These are phyloP conservation scores for Eupelmus urozonus DNA, from an alignment of 2,888 invertebrate genomes.

Conservation along the genomic window DNA sequence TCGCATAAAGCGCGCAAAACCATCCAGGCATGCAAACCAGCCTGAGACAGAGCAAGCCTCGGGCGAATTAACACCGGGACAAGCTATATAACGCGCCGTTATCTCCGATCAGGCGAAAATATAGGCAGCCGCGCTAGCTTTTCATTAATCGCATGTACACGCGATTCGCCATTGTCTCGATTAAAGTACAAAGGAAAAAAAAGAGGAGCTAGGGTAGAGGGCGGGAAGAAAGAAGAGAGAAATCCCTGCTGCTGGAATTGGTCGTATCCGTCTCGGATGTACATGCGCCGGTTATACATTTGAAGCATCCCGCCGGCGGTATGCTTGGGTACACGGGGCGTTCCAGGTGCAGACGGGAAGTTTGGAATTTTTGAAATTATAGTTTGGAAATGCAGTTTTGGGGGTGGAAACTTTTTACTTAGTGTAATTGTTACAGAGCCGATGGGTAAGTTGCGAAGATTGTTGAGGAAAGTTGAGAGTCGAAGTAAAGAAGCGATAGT, in stretches of 20 bases:
- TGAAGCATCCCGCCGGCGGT: constrained; percentile 13
- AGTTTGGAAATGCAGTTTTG: too few relatives aligned
- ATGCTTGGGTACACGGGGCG: not conserved
- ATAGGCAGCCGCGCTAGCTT: not conserved
- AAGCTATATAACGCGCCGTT: not conserved
- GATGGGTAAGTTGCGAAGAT: too few relatives aligned
- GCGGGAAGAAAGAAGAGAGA: not conserved
- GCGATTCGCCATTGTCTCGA: constrained; percentile 31
- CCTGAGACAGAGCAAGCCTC: not conserved
- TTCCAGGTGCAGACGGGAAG: not conserved
- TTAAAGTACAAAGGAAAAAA: constrained; percentile 1
- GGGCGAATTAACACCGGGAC: not conserved
- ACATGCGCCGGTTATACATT: constrained; percentile 13
- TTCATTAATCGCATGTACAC: constrained; percentile 25
- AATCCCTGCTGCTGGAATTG: constrained; percentile 37
- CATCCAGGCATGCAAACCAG: not conserved
- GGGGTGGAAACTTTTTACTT: too few relatives aligned
- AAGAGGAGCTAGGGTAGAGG: too few relatives aligned
- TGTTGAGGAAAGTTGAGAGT: too few relatives aligned
- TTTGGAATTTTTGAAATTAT: too few relatives aligned
- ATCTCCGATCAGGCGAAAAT: not conserved
- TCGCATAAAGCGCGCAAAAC: not conserved
- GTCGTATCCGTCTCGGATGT: constrained; percentile 29
- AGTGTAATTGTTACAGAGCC: too few relatives aligned
- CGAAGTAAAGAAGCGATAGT: too few relatives aligned